Evolutionary conservation across 2,113 vertebrate genomes (phyloP).

Genomic region (Callocephalon fimbriatum): DNA sequence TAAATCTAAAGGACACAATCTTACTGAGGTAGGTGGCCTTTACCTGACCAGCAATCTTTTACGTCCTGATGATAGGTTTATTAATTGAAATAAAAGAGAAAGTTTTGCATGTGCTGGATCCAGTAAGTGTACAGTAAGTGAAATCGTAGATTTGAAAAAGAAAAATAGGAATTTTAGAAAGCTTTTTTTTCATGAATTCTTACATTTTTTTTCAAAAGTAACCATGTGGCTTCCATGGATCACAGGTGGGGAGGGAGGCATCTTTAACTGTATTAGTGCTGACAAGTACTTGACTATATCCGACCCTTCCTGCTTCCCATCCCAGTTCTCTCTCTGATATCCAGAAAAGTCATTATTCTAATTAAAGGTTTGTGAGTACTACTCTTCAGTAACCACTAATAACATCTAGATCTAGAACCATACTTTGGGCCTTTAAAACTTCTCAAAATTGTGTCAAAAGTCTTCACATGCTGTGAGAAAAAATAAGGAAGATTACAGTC

Average conservation of each 20-base stretch:
- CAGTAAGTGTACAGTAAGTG: neutral
- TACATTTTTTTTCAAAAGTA: neutral
- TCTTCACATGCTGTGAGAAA: neutral
- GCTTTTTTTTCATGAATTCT: neutral
- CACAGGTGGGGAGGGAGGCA: neutral
- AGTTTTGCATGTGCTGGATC: neutral
- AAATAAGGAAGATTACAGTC: neutral
- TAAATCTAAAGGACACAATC: conserved; percentile 51
- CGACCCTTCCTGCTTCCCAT: neutral
- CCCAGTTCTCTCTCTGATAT: neutral
- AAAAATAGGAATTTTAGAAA: neutral
- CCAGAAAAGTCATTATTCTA: neutral
- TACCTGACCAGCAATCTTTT: conserved; percentile 53
- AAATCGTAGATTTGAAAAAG: neutral
- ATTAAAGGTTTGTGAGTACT: neutral
- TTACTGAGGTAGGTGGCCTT: conserved; percentile 22
- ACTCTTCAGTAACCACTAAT: neutral
- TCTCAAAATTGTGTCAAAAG: neutral
- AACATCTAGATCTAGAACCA: neutral
- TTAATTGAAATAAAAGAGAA: conserved; percentile 55
- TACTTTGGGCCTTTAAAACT: neutral
- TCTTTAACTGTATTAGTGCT: neutral
- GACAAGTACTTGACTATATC: neutral
- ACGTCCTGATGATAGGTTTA: conserved; percentile 40
- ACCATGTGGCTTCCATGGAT: neutral